Evolutionary conservation across 2,113 vertebrate species (phyloP), one percentile per base, ranked within the genome.

Genomic region (Corvus hawaiiensis): DNA sequence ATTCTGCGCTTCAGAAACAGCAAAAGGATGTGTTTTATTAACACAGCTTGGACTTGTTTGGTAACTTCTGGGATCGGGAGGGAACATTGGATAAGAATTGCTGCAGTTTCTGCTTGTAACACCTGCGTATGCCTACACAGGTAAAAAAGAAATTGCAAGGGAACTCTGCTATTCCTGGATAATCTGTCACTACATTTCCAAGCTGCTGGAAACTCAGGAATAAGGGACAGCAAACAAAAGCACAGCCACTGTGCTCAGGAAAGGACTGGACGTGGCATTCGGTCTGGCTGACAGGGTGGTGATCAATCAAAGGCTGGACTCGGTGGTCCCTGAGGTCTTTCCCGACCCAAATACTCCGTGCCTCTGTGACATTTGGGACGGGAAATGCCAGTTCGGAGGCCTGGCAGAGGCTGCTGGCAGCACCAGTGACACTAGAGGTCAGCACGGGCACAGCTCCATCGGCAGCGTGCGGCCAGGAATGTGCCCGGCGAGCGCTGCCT

Each of bases 371-470:
- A 5, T 16, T 12, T 16, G 1, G 51, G 28, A 35, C 2, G 12
- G 27, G 35, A 56, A 79, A 68, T 10, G 24, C 10, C 46, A n/a
- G 11, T 0, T 4, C 1, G 16, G 54, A 30, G 16, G 17, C 13
- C 13, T 12, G 52, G 56, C 10, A 22, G 27, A 3, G 28, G 6
- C 11, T 90, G 92, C 90, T 44, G 44, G 63, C 78, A 95, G 56
- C 82, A 66, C 3, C 46, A 27, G 46, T 33, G 88, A 80, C 96
- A 84, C 88, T 51, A 80, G 95, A 76, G 90, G 84, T 91, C 87
- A 96, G 92, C 90, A 94, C 4, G 66, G 81, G 33, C 11, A 27
- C 92, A 26, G 69, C 69, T 33, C 52, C 35, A 16, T 3, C 1
- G 19, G 74, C 72, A 37, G 19, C 2, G 8, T 4, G 24, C n/a